Base-by-base conservation (phyloP, 2,888 invertebrate species). In the Agapostemon virescens region DNA sequence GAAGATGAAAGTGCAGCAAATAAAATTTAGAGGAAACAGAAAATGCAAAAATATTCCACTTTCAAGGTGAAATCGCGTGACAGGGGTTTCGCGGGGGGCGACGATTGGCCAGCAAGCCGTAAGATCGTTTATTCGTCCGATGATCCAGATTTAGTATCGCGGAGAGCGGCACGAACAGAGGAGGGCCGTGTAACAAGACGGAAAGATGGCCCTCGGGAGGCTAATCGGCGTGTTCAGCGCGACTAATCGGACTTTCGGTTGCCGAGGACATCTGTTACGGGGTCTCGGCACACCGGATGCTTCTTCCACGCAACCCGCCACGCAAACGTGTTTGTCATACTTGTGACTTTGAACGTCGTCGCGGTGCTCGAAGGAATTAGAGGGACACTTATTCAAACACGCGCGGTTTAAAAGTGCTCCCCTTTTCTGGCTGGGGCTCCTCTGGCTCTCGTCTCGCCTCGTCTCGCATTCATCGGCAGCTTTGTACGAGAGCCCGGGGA, bases 331-430 rank as follows among this genome's bases (percentile, higher is more conserved):
- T 86, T 86, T 85, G 86, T 86, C 85, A 86, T 86, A 84, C 85
- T 85, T 75, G 64, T 71, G 80, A 80, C 85, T 85, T 82, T 80
- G 69, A 76, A 66, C 77, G 75, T 84, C 78, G 86, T 85, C 80
- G 82, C 75, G 85, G 82, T 86, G 82, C 87, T 84, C 81, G 64
- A 79, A 84, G 77, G 87, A 87, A 87, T 87, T 87, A 85, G 87
- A 84, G 86, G 84, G 82, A 83, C 85, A 80, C 83, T 87, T 85
- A 87, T 84, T 87, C 87, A 87, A 87, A 87, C 87, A 84, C 84
- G 74, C 82, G 72, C 79, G 74, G 78, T 79, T 86, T 86, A 79
- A 86, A 82, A 86, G 78, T 84, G 81, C 70, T 63, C 79, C 83
- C 76, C 78, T 78, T 49, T 49, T 75, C 66, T 61, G 61, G 55